Conservation (phyloP, 2,797 vertebrate species). For the Xenentodon cancila region DNA sequence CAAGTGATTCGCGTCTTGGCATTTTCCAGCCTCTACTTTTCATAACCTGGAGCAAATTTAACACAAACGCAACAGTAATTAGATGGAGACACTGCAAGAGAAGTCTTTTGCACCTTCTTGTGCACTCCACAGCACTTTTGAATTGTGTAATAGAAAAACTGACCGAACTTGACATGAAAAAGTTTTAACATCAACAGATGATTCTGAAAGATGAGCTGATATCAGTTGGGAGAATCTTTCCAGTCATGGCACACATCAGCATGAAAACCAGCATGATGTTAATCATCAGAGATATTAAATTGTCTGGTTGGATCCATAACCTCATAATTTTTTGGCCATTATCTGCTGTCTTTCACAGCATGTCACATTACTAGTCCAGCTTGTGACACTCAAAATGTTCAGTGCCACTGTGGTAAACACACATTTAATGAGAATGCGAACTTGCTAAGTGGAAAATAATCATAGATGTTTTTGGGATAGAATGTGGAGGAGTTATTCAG, state of each 20-base stretch:
- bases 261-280: constrained; percentile 17
- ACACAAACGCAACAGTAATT: constrained; percentile 12
- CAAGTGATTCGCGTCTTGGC: constrained; percentile 5
- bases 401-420: constrained; percentile 19
- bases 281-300: constrained; percentile 17
- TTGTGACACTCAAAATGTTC: not conserved
- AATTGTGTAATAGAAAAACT: not conserved
- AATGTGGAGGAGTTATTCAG: constrained; percentile 86
- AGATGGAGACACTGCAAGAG: constrained; percentile 4
- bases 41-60: not conserved
- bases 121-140: constrained; percentile 6
- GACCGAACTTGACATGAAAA: not conserved
- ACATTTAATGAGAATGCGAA: constrained; percentile 24
- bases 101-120: not conserved
- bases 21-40: constrained; percentile 21
- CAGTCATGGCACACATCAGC: constrained; percentile 1
- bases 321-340: constrained; percentile 3
- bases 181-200: not conserved
- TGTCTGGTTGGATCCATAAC: constrained; percentile 2
- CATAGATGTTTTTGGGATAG: constrained; percentile 62
- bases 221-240: constrained; percentile 3
- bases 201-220: not conserved
- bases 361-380: constrained; percentile 10
- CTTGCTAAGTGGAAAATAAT: constrained; percentile 30
- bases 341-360: constrained; percentile 27